Evolutionary conservation across 2,888 invertebrate species (phyloP), one percentile per base, ranked within the genome.

Genomic region (Sesia apiformis): DNA sequence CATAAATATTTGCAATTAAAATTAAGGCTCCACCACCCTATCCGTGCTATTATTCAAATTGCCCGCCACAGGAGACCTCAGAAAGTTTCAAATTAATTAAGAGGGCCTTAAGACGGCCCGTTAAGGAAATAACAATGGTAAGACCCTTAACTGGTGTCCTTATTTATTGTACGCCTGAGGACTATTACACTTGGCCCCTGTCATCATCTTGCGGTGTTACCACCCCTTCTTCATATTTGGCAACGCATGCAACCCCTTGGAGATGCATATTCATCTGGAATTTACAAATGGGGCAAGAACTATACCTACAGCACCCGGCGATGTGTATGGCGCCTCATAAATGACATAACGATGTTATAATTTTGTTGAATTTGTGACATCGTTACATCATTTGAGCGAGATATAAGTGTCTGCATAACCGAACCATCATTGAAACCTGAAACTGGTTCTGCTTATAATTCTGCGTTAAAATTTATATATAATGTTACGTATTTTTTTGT

Each of bases 1-100:
- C 86, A 87, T 88, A 89, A 89, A 89, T 88, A 89, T 89, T 89
- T 89, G 85, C 88, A 88, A 88, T 89, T 89, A 88, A 85, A 89
- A 89, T 89, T 83, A 86, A 80, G 78, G 77, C 80, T 70, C 69
- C 72, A 78, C 71, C 83, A 76, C 86, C 86, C 87, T 82, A 85
- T 87, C 84, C 72, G 57, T 65, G 85, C 83, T 82, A 87, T 89
- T 89, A 89, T 89, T 89, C 87, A 89, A 89, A 89, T 89, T 78
- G 86, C 69, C 70, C 83, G 81, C 87, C 86, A 82, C 85, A 76
- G 85, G 87, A 86, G 88, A 86, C 86, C 86, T 80, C 84, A 81
- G 85, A 87, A 89, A 89, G 86, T 89, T 88, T 83, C 86, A 88
- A 89, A 89, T 89, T 89, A 89, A 89, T 89, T 89, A 87, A 89